A percentile compares a stretch with the other conserved stretches of the same genome.
Evolutionary conservation across 2,113 vertebrate genomes (phyloP).

Genomic region (Rattus norvegicus): GRCr8 NC_086022.1:32343501-32344000

Average conservation of each 20-base stretch:
- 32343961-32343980: constrained; percentile 81
- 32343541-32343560: too few species aligned
- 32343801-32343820: constrained; percentile 74
- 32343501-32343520: not conserved
- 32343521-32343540: not conserved
- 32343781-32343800: constrained; percentile 68
- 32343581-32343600: not conserved
- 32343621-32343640: not conserved
- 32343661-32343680: not conserved
- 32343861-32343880: constrained; percentile 77
- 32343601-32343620: not conserved
- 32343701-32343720: not conserved
- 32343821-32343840: constrained; percentile 81
- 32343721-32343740: constrained; percentile 37
- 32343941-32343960: constrained; percentile 78
- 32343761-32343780: not conserved
- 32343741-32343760: not conserved
- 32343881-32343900: constrained; percentile 86
- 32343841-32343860: constrained; percentile 83
- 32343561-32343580: too few species aligned
- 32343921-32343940: constrained; percentile 86
- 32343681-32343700: not conserved
- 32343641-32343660: not conserved
- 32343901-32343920: constrained; percentile 85
- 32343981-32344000: constrained; percentile 76